These are phyloP conservation scores for Tetraodon nigroviridis DNA, from an alignment of 2,113 vertebrate genomes.

Conservation along the genomic window DNA sequence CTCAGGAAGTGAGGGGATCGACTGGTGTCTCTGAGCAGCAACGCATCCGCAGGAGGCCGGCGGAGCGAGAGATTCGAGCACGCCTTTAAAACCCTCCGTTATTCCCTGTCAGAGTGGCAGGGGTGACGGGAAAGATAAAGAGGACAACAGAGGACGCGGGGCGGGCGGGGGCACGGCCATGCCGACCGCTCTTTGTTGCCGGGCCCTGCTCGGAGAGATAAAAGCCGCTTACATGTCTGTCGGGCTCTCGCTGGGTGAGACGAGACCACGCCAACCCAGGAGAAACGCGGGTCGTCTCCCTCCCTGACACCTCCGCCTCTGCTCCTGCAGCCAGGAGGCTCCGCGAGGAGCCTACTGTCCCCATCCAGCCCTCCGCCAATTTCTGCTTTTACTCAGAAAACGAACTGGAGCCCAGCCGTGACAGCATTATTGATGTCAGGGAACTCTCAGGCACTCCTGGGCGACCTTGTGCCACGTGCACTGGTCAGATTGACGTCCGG, in stretches of 20 bases:
- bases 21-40: constrained; percentile 13
- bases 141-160: constrained; percentile 46
- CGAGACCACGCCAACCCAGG: constrained; percentile 29
- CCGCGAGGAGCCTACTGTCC: no score
- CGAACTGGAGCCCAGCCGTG: neutral
- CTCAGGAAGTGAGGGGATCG: constrained; percentile 16
- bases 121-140: constrained; percentile 65
- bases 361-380: no score
- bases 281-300: constrained; percentile 38
- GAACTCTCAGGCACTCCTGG: neutral
- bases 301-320: neutral
- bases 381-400: no score
- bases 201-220: constrained; percentile 62
- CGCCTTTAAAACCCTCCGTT: constrained; percentile 25
- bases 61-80: constrained; percentile 34
- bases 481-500: constrained; percentile 24
- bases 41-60: constrained; percentile 15
- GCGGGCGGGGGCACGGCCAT: constrained; percentile 20
- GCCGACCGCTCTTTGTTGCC: constrained; percentile 73
- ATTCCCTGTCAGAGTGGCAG: constrained; percentile 40
- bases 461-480: constrained; percentile 4
- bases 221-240: constrained; percentile 69
- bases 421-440: neutral
- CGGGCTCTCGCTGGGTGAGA: constrained; percentile 28
- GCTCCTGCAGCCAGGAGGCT: neutral